These are phyloP conservation scores for Mellivora capensis DNA, from an alignment of 2,113 vertebrate genomes.

Conservation along the genomic window DNA sequence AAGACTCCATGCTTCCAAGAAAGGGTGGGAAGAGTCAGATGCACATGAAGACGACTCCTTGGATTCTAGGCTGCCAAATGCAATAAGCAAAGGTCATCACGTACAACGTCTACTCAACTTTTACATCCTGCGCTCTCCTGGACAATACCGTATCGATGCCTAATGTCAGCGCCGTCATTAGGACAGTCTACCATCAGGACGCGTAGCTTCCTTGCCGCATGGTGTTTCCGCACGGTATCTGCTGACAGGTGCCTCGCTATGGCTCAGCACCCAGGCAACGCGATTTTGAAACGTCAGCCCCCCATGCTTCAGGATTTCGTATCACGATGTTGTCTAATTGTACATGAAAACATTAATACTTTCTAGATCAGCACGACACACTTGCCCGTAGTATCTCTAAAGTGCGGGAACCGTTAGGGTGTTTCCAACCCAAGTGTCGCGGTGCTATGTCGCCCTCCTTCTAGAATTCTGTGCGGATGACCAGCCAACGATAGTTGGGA, in stretches of 20 bases:
- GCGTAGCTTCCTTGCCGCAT: accelerated
- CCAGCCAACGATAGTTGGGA: accelerated
- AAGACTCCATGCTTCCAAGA: background rate
- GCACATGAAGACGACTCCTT: too few species aligned
- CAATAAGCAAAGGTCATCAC: background rate
- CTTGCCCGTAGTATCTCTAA: background rate
- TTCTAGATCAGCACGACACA: too few species aligned
- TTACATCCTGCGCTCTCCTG: accelerated
- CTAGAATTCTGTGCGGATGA: too few species aligned
- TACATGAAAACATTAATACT: background rate
- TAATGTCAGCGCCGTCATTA: accelerated
- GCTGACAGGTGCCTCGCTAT: accelerated
- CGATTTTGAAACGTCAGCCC: background rate
- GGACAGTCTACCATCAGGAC: accelerated
- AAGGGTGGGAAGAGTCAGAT: background rate
- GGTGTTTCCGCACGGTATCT: accelerated
- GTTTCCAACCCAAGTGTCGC: accelerated
- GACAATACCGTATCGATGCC: background rate
- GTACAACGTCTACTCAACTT: too few species aligned
- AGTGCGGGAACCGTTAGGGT: accelerated
- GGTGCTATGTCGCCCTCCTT: accelerated
- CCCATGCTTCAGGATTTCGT: background rate
- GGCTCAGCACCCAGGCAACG: background rate
- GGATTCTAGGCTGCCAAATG: accelerated
- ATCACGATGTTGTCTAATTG: background rate